Conservation (phyloP, 2,888 invertebrate species). For the Macrosoma leucophasiata region DNA sequence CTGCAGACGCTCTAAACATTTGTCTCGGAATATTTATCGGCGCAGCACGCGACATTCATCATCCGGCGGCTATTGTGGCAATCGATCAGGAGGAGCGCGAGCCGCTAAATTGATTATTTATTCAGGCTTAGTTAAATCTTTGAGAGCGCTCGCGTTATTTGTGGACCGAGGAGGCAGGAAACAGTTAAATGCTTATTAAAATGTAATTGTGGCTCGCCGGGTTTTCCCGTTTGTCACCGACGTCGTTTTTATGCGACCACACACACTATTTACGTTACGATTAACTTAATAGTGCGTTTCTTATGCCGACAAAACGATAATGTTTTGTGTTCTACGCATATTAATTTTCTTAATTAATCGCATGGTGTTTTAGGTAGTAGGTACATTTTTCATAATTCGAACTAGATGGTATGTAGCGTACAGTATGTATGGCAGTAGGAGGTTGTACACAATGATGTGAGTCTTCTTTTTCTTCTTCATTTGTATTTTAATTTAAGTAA, state of each 20-base stretch:
- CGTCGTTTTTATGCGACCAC: constrained; percentile 11
- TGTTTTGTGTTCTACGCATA: too few species aligned
- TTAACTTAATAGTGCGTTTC: constrained; percentile 4
- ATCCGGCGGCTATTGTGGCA: constrained; percentile 70
- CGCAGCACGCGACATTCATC: constrained; percentile 66
- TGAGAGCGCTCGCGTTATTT: constrained; percentile 58
- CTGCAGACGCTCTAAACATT: constrained; percentile 70
- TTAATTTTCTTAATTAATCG: too few species aligned
- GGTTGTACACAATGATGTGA: too few species aligned
- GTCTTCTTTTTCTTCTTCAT: too few species aligned
- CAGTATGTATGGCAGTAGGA: too few species aligned
- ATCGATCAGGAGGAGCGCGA: constrained; percentile 69
- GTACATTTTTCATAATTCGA: too few species aligned
- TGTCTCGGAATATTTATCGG: constrained; percentile 74
- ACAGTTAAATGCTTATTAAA: constrained; percentile 56
- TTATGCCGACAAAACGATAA: too few species aligned
- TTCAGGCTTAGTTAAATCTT: constrained; percentile 69
- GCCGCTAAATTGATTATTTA: constrained; percentile 70
- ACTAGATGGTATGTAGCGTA: too few species aligned
- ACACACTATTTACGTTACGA: not conserved
- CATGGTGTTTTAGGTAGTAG: too few species aligned
- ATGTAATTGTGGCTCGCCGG: constrained; percentile 35
- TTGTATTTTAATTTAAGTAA: too few species aligned
- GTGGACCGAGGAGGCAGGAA: constrained; percentile 59
- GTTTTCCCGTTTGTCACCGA: constrained; percentile 36